A percentile compares a stretch with the other conserved stretches of the same genome.
Conservation (phyloP, 2,113 vertebrate genomes). For the Progne subis region DNA sequence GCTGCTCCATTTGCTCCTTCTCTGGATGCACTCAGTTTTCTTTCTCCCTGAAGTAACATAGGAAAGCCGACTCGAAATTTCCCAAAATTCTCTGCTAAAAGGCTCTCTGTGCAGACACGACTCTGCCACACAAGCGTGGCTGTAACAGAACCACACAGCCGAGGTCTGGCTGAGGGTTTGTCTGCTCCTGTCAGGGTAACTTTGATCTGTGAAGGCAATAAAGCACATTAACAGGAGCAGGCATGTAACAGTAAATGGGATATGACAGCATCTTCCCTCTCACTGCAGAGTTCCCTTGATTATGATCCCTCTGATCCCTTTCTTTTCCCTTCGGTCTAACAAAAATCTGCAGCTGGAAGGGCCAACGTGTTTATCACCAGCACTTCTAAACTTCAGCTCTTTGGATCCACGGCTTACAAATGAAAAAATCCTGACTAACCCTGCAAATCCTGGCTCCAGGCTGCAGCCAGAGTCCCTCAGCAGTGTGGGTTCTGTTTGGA, state of each 20-base stretch:
- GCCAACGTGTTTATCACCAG: not conserved
- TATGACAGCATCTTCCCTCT: not conserved
- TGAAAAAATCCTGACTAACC: not conserved
- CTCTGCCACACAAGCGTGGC: not conserved
- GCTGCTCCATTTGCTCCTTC: accelerated
- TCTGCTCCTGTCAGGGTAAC: not conserved
- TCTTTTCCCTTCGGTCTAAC: not conserved
- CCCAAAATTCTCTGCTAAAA: not conserved
- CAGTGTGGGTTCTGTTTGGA: accelerated
- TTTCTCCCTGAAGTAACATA: not conserved
- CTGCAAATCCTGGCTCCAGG: not conserved
- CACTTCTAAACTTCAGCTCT: not conserved
- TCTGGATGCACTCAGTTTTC: not conserved
- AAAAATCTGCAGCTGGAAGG: not conserved
- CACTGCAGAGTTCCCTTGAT: not conserved
- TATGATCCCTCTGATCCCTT: not conserved
- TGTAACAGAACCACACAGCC: not conserved
- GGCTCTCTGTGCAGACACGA: accelerated
- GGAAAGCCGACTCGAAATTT: not conserved
- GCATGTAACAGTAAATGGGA: not conserved
- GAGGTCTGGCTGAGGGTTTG: not conserved
- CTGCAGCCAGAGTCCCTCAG: not conserved
- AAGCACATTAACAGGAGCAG: not conserved
- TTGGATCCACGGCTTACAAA: not conserved
- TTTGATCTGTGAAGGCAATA: not conserved